Conservation (phyloP, 2,888 invertebrate genomes). For the Siphlonurus alternatus region DNA sequence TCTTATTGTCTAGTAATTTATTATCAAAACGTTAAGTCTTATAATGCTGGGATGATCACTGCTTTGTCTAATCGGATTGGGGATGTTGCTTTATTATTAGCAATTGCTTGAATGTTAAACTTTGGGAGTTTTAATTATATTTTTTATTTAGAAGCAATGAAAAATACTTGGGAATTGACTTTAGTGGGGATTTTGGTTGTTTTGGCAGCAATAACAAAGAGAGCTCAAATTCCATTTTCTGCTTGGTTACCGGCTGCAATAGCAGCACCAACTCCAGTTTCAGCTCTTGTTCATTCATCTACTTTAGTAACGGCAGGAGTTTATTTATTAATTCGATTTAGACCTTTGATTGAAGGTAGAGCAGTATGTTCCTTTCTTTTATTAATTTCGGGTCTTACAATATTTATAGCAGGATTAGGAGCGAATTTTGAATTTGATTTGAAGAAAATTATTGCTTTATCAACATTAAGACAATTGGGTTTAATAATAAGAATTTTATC, state of each 20-base stretch:
- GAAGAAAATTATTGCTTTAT: constrained; percentile 64
- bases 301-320: constrained; percentile 62
- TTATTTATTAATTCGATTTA: constrained; percentile 56
- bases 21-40: constrained; percentile 49
- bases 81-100: constrained; percentile 46
- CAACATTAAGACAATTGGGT: constrained; percentile 56
- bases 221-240: constrained; percentile 67
- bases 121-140: constrained; percentile 37
- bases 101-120: constrained; percentile 38
- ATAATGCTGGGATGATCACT: constrained; percentile 53
- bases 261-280: constrained; percentile 59
- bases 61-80: constrained; percentile 56
- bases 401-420: constrained; percentile 21
- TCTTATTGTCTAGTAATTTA: constrained; percentile 59
- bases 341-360: constrained; percentile 28
- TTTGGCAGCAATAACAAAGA: constrained; percentile 51
- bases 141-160: constrained; percentile 34
- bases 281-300: constrained; percentile 61
- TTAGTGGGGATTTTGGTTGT: constrained; percentile 30
- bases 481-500: constrained; percentile 50
- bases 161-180: constrained; percentile 27
- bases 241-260: constrained; percentile 58
- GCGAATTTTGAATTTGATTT: constrained; percentile 34
- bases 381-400: constrained; percentile 27
- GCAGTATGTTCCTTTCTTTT: constrained; percentile 33